These are phyloP conservation scores for Nemotelus nigrinus DNA, from an alignment of 2,888 invertebrate genomes.

Conservation along the genomic window DNA sequence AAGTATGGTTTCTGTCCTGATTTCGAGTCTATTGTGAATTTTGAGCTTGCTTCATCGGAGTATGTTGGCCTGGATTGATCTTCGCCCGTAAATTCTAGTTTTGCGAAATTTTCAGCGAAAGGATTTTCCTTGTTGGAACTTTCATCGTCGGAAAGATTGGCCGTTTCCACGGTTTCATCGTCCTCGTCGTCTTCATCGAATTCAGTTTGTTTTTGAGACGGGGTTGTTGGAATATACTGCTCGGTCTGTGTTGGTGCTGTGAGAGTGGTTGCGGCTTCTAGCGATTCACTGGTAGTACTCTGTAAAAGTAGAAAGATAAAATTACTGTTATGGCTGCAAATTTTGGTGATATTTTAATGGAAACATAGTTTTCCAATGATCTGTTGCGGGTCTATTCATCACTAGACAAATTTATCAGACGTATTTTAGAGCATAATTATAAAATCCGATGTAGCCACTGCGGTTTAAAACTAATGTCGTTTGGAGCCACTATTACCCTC, in stretches of 20 bases:
- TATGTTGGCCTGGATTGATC: neutral
- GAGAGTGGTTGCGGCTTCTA: slow-evolving; percentile 9
- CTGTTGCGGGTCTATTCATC: too few relatives aligned
- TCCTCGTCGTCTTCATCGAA: slow-evolving; percentile 21
- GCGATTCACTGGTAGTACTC: slow-evolving; percentile 35
- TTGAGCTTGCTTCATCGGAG: neutral
- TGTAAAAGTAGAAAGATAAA: slow-evolving; percentile 19
- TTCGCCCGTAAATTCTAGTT: neutral
- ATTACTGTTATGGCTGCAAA: neutral
- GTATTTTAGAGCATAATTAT: too few relatives aligned
- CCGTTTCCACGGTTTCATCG: slow-evolving; percentile 16
- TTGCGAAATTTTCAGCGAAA: slow-evolving; percentile 5
- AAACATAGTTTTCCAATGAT: too few relatives aligned
- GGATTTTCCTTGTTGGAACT: neutral
- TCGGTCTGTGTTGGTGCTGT: neutral
- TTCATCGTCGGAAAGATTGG: slow-evolving; percentile 40
- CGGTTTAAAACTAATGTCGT: too few relatives aligned
- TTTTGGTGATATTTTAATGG: too few relatives aligned
- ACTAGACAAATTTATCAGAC: too few relatives aligned
- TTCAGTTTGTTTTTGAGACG: slow-evolving; percentile 30
- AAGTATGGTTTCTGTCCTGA: neutral
- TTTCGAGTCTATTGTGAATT: neutral
- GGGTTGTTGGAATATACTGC: neutral
- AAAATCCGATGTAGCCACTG: too few relatives aligned
- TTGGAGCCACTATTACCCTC: too few relatives aligned